A percentile compares a stretch with the other conserved stretches of the same genome.
These are phyloP conservation scores for Ferrisia virgata DNA, from an alignment of 2,888 invertebrate species.

Conservation along the genomic window DNA sequence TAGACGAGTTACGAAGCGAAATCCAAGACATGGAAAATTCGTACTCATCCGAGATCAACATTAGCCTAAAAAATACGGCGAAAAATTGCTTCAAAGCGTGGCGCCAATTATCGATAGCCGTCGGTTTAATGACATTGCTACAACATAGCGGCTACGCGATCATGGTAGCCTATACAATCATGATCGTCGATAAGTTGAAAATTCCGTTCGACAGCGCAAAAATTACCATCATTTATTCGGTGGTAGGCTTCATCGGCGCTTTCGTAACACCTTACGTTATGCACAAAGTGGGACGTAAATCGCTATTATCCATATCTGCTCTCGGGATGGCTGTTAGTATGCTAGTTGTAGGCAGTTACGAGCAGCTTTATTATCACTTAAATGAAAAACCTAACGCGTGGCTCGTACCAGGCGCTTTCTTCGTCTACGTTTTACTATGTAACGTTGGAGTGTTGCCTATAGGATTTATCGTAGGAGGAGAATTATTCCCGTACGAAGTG, in stretches of 20 bases:
- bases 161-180: constrained; percentile 13
- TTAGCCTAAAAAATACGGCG: neutral
- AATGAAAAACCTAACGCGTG: constrained; percentile 15
- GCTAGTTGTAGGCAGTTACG: neutral
- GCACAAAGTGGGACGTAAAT: neutral
- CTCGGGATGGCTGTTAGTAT: neutral
- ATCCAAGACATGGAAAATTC: neutral
- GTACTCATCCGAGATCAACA: neutral
- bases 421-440: neutral
- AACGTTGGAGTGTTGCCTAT: constrained; percentile 11
- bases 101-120: neutral
- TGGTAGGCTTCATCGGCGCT: neutral
- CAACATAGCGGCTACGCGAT: constrained; percentile 1
- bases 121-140: neutral
- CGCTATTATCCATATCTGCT: neutral
- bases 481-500: constrained; percentile 31
- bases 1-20: neutral
- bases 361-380: neutral
- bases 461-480: neutral
- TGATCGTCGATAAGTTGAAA: neutral
- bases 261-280: neutral
- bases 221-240: neutral
- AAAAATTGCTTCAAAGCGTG: neutral
- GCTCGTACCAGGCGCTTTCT: neutral
- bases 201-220: neutral